Base-by-base conservation (phyloP, 2,888 invertebrate genomes). In the Drosophila ustulata region DNA sequence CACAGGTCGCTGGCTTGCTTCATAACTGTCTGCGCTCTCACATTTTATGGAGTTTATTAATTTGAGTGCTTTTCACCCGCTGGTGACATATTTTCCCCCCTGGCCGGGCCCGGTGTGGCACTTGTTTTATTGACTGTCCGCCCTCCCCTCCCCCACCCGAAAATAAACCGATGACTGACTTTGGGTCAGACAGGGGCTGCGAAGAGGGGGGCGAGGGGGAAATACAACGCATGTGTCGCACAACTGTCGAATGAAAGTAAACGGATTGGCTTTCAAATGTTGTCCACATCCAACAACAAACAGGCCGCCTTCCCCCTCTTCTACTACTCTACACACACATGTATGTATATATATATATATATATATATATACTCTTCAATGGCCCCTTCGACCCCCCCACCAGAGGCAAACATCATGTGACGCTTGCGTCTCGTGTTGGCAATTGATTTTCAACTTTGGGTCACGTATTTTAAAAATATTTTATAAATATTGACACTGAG, bases 1-100 rank as follows among this genome's bases (percentile, higher is more conserved):
- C 13, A 7, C 39, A 11, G 6, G 18, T 18, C 13, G 13, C 39
- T 6, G 11, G 23, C 43, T 68, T 74, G 57, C 80, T 87, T 86
- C 89, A 84, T 84, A 84, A 84, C 82, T 88, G 83, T 88, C 83
- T 80, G 89, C 78, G 65, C 80, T 75, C 80, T 75, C 84, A 87
- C 90, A 91, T 89, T 90, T 91, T 90, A 91, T 91, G 89, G 91
- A 89, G 90, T 90, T 91, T 90, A 90, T 90, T 90, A 90, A 89
- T 90, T 91, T 90, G 86, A 90, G 91, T 90, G 89, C 82, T 85
- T 81, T 80, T 75, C 76, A 75, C 77, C 73, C 82, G 66, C 78
- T 75, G 68, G 70, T 83, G 84, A 88, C 87, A 80, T 65, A 81
- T 83, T 78, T 71, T n/a, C 30, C 43, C 23, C 41, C 32, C 39